Percentiles rank a stretch among this genome's conserved stretches.
These are phyloP conservation scores for human DNA, from an alignment of 2,113 vertebrate species.

Conservation along the genomic window GRCh38 chr4:47135501-47136000, in stretches of 20 bases:
- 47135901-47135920: not conserved
- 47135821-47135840: not conserved
- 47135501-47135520: not conserved
- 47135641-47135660: not conserved
- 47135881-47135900: not conserved
- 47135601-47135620: not conserved
- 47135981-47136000: not conserved
- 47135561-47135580: not conserved
- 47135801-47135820: not conserved
- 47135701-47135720: not conserved
- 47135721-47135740: not conserved
- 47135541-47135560: not conserved
- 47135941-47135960: not conserved
- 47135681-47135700: not conserved
- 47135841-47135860: not conserved
- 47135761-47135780: not conserved
- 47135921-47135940: not conserved
- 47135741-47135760: not conserved
- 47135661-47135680: not conserved
- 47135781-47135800: not conserved
- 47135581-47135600: not conserved
- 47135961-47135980: not conserved
- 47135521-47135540: not conserved
- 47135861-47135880: not conserved
- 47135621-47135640: not conserved